Evolutionary conservation across 2,888 invertebrate genomes (phyloP).

Genomic region (Cephus pygmeus): DNA sequence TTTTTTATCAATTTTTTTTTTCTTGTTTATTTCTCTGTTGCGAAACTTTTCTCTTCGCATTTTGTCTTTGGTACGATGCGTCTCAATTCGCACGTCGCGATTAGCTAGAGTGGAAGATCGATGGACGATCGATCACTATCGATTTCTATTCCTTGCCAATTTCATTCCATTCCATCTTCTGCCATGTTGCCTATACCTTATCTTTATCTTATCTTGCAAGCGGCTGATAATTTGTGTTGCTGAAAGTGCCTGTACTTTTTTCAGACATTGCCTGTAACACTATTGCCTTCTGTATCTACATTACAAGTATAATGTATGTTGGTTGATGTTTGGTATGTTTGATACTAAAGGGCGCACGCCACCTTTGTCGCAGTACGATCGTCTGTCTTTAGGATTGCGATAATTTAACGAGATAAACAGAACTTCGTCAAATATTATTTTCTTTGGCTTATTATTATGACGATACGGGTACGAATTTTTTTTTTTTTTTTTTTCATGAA

Average conservation of each 20-base stretch:
- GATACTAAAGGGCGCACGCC: slow-evolving; percentile 26
- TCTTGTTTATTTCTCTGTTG: background rate
- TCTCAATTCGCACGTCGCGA: background rate
- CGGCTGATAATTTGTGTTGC: slow-evolving; percentile 42
- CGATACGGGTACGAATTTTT: background rate
- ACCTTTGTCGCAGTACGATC: slow-evolving; percentile 19
- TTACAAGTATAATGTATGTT: slow-evolving; percentile 48
- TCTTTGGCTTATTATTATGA: background rate
- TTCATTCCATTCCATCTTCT: background rate
- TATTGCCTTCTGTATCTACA: slow-evolving; percentile 41
- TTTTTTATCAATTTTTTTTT: background rate
- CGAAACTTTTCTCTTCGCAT: background rate
- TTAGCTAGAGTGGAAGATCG: background rate
- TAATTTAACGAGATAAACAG: background rate
- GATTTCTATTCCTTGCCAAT: background rate
- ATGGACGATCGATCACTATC: background rate
- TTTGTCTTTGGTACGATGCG: background rate
- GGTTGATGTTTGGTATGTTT: slow-evolving; percentile 46
- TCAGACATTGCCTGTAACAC: slow-evolving; percentile 49
- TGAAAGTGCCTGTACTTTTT: slow-evolving; percentile 40
- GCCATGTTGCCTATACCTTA: background rate
- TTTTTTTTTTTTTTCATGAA: too few species aligned
- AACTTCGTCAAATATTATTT: background rate
- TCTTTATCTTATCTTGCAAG: slow-evolving; percentile 38
- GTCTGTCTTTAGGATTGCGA: slow-evolving; percentile 18